Base-by-base conservation (phyloP, 2,888 invertebrate species). In the Chorisops tibialis region DNA sequence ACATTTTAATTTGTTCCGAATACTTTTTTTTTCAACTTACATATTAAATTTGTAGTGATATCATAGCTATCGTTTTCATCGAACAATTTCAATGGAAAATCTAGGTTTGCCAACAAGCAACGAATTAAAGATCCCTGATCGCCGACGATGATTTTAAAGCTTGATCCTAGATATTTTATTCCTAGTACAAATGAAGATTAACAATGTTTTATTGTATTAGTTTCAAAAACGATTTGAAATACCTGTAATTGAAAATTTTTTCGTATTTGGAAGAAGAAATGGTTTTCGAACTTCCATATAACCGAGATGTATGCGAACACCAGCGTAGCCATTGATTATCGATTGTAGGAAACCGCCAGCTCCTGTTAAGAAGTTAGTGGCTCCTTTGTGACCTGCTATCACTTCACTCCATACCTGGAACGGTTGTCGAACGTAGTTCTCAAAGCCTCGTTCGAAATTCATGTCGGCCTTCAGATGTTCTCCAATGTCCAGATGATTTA, bases 361-460 rank as follows among this genome's bases (percentile, higher is more conserved):
- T 6, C 85, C 85, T 0, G 85, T 85, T 35, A 82, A 75, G 71
- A 85, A 85, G 69, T 85, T 85, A 0, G 79, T 80, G 0, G 83
- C 83, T 0, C 84, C 85, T 1, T 78, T 69, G n/a, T 69, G 69
- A 0, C 82, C 82, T 1, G 81, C 75, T 4, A 79, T 79, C 0
- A 80, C 79, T 67, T 85, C 85, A 63, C 80, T 82, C 85, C 85
- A 85, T 0, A 83, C 79, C 75, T 84, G 84, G 63, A 85, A 85
- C 9, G 84, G 84, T 64, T 82, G 81, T 6, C 82, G 75, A 1
- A 84, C 81, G 68, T 83, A 84, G 48, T 75, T 77, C 64, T 77
- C 73, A 64, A 80, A 83, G 68, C 82, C 82, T 59, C 75, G 81
- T 56, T 80, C 78, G 67, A 85, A 84, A 65, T 81, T 74, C 2